These are phyloP conservation scores for Uria aalge DNA, from an alignment of 2,113 vertebrate genomes.

Conservation along the genomic window DNA sequence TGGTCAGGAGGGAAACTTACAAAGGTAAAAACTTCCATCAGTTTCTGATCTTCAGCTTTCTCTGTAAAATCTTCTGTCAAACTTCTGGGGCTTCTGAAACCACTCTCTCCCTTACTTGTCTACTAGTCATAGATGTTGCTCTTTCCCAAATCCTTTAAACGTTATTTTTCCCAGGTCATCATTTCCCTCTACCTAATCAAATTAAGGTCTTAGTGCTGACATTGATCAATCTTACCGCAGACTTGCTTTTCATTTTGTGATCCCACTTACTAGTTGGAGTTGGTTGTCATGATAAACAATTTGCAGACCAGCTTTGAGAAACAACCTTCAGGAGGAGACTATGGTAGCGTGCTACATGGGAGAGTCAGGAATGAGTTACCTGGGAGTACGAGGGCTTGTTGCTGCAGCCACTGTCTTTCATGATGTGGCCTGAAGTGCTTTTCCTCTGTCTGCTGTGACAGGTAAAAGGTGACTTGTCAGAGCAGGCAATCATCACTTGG, in stretches of 20 bases:
- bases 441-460: neutral
- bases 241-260: neutral
- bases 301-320: neutral
- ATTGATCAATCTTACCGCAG: neutral
- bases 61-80: neutral
- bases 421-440: neutral
- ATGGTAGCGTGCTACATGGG: fast-evolving
- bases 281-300: neutral
- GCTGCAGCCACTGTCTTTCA: neutral
- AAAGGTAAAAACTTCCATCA: neutral
- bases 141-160: neutral
- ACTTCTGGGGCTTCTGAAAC: neutral
- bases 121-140: neutral
- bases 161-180: neutral
- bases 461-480: neutral
- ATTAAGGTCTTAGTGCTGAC: neutral
- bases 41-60: neutral
- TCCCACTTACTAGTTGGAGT: neutral
- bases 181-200: neutral
- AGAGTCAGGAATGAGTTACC: neutral
- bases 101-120: neutral
- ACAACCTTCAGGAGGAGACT: neutral
- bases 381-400: neutral
- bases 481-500: neutral
- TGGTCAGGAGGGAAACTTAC: neutral